A percentile compares a stretch with the other conserved stretches of the same genome.
phyloP scores from a whole-genome alignment of 2,797 vertebrate genomes.

The Heliangelus exortis region DNA sequence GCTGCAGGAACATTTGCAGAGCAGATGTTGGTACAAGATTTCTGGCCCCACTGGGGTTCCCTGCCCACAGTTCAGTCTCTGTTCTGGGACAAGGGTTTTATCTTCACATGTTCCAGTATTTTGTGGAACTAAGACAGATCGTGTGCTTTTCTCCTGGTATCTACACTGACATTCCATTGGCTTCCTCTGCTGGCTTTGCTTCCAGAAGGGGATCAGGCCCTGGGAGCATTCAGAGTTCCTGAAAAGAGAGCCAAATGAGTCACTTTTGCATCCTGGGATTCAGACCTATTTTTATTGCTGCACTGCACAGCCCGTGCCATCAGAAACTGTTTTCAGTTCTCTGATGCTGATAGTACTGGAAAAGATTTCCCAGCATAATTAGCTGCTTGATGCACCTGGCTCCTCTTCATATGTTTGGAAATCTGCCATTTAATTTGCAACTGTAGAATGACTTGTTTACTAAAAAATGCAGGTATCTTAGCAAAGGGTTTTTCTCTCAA shows the following conservation, averaged over 20 bases:
- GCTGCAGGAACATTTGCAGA: constrained; percentile 27
- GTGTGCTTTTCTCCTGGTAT: background rate
- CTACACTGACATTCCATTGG: background rate
- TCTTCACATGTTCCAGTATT: background rate
- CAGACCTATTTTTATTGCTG: constrained; percentile 5
- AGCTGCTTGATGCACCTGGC: background rate
- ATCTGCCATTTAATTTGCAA: constrained; percentile 18
- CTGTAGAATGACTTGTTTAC: background rate
- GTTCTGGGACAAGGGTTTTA: background rate
- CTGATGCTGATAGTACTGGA: background rate
- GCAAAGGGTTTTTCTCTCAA: background rate
- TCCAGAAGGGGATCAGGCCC: background rate
- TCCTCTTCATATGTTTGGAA: constrained; percentile 34
- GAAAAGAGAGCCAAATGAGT: constrained; percentile 19
- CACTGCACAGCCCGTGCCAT: background rate
- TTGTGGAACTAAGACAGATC: background rate
- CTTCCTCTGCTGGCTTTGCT: background rate
- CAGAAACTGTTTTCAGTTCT: background rate
- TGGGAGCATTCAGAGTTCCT: constrained; percentile 4
- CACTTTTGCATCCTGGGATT: constrained; percentile 7
- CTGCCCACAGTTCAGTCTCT: constrained; percentile 28
- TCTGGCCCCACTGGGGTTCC: background rate
- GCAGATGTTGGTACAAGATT: constrained; percentile 50
- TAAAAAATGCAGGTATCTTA: background rate
- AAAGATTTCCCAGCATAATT: background rate